A percentile compares a stretch with the other conserved stretches of the same genome.
Evolutionary conservation across 2,888 invertebrate species (phyloP).

Genomic region (Atrina japonica): DNA sequence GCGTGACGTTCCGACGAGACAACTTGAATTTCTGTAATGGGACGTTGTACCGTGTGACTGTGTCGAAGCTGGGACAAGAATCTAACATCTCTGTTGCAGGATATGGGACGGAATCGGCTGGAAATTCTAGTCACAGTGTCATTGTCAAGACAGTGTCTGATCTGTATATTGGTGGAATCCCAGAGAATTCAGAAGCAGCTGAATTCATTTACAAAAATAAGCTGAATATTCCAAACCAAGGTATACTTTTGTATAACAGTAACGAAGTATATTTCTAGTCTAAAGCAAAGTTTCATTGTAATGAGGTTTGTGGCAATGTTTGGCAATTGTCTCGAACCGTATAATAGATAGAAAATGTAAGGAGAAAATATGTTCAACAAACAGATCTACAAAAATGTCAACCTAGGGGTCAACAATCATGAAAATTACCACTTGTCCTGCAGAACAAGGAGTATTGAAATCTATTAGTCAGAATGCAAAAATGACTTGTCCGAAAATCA

Average conservation of each 20-base stretch:
- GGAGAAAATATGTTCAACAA: too few species aligned
- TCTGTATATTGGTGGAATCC: constrained; percentile 76
- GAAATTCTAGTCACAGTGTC: constrained; percentile 56
- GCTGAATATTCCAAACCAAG: constrained; percentile 58
- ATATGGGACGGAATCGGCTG: constrained; percentile 46
- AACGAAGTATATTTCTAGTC: not conserved
- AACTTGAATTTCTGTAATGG: constrained; percentile 70
- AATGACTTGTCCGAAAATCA: too few species aligned
- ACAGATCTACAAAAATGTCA: too few species aligned
- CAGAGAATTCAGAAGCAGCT: constrained; percentile 60
- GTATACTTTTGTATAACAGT: constrained; percentile 39
- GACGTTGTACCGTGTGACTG: constrained; percentile 62
- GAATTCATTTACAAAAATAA: constrained; percentile 62
- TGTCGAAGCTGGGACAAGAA: constrained; percentile 63
- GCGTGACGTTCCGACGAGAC: constrained; percentile 55
- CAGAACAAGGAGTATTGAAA: too few species aligned
- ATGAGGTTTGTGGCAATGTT: too few species aligned
- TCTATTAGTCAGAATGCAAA: too few species aligned
- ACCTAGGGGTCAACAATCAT: too few species aligned
- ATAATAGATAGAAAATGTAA: too few species aligned
- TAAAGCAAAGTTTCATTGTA: too few species aligned
- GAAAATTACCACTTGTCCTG: too few species aligned
- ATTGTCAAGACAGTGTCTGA: constrained; percentile 62
- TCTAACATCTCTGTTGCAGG: constrained; percentile 58
- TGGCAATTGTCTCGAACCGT: too few species aligned